Conservation (phyloP, 1,140 invertebrate genomes). For the Drosophila ananassae region DNA sequence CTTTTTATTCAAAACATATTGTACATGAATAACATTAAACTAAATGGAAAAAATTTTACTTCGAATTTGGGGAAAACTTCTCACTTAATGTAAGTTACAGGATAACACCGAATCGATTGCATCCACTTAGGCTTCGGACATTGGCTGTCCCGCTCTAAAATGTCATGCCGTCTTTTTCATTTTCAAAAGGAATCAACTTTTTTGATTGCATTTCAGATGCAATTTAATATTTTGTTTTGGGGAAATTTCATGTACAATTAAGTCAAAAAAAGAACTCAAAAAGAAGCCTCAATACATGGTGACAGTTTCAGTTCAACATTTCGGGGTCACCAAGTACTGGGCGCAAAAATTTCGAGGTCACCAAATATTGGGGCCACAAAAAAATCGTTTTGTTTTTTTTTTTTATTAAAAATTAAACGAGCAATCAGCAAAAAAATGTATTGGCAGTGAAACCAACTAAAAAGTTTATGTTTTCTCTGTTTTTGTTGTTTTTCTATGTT, state of each 20-base stretch:
- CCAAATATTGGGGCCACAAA: neutral
- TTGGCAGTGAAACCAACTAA: slow-evolving; percentile 13
- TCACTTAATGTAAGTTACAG: neutral
- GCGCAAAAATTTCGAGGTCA: neutral
- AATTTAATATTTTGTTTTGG: neutral
- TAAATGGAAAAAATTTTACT: neutral
- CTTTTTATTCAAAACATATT: slow-evolving; percentile 13
- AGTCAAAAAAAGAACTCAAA: neutral
- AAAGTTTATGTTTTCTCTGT: slow-evolving; percentile 4
- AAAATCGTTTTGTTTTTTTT: neutral
- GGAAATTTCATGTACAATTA: slow-evolving; percentile 1
- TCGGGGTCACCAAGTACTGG: neutral
- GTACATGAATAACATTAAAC: slow-evolving; percentile 2
- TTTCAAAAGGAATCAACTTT: slow-evolving; percentile 3
- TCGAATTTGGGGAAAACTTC: neutral
- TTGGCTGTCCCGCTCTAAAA: neutral
- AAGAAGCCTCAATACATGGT: neutral
- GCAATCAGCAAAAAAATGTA: slow-evolving; percentile 3
- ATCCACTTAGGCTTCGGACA: neutral
- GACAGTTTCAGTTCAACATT: neutral
- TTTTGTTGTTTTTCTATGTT: neutral
- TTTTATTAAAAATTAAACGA: neutral
- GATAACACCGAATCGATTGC: neutral
- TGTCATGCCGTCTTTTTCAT: slow-evolving; percentile 7
- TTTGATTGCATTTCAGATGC: neutral